A percentile compares a stretch with the other conserved stretches of the same genome.
phyloP scores from a whole-genome alignment of 2,113 vertebrate genomes.

The Promerops cafer region DNA sequence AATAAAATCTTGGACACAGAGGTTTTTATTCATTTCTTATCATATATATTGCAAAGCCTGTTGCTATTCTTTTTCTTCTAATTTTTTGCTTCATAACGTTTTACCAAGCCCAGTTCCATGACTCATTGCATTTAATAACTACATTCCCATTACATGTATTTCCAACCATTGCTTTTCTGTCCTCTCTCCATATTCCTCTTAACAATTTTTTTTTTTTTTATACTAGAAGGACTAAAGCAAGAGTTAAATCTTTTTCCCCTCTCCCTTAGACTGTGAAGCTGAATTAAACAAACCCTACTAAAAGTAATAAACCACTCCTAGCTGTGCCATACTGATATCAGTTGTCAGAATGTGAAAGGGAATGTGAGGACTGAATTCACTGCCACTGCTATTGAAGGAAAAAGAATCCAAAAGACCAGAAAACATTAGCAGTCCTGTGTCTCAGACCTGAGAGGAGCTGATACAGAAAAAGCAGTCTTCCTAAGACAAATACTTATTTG shows the following conservation, averaged over 20 bases:
- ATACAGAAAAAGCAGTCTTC: background rate
- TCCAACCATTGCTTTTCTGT: background rate
- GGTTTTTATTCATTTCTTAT: background rate
- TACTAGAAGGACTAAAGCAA: constrained; percentile 62
- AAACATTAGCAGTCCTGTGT: background rate
- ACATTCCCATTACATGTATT: constrained; percentile 5
- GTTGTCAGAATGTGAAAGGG: constrained; percentile 64
- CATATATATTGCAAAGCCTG: background rate
- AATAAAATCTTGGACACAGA: background rate
- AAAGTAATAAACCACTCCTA: constrained; percentile 69
- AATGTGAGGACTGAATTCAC: constrained; percentile 53
- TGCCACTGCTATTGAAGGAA: background rate
- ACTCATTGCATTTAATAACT: constrained; percentile 29
- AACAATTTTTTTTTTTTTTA: constrained; percentile 62
- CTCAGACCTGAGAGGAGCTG: background rate
- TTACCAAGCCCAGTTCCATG: background rate
- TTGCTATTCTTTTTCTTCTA: background rate
- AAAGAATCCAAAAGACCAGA: constrained; percentile 2
- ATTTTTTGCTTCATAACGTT: constrained; percentile 41
- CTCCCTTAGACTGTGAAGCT: constrained; percentile 47
- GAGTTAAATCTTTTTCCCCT: constrained; percentile 62
- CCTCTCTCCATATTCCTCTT: constrained; percentile 24
- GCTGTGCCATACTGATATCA: constrained; percentile 48
- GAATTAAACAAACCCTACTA: constrained; percentile 70
- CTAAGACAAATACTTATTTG: background rate